A percentile compares a stretch with the other conserved stretches of the same genome.
Evolutionary conservation across 2,888 invertebrate genomes (phyloP).

Genomic region (Leptinotarsa juncta): DNA sequence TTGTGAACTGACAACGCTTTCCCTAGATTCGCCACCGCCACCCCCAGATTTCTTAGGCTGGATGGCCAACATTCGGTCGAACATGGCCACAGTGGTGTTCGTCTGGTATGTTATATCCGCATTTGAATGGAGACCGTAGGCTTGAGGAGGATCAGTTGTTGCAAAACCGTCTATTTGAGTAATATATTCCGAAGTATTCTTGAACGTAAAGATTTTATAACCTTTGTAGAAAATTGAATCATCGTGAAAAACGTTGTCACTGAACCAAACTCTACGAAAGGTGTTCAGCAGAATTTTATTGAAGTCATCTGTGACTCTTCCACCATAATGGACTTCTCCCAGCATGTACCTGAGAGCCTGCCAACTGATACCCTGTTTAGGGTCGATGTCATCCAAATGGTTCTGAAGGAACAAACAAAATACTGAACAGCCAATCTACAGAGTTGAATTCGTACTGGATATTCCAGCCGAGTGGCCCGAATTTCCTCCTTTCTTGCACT

Average conservation of each 20-base stretch:
- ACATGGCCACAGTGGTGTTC: slow-evolving; percentile 77
- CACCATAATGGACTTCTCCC: too few species aligned
- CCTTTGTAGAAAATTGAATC: slow-evolving; percentile 82
- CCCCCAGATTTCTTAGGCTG: slow-evolving; percentile 73
- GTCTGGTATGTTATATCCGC: slow-evolving; percentile 92
- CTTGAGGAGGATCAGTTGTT: slow-evolving; percentile 84
- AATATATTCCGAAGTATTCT: slow-evolving; percentile 79
- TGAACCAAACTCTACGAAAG: slow-evolving; percentile 81
- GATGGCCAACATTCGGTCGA: slow-evolving; percentile 85
- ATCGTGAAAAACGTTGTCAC: slow-evolving; percentile 78
- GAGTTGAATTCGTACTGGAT: slow-evolving; percentile 93
- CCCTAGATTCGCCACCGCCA: slow-evolving; percentile 78
- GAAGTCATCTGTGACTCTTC: too few species aligned
- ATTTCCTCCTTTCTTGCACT: slow-evolving; percentile 87
- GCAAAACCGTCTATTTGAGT: slow-evolving; percentile 80
- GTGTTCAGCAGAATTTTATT: slow-evolving; percentile 63
- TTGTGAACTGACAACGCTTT: slow-evolving; percentile 78
- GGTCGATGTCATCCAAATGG: slow-evolving; percentile 75
- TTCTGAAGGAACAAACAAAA: slow-evolving; percentile 89
- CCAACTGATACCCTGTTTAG: too few species aligned
- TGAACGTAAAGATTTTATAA: slow-evolving; percentile 78
- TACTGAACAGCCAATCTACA: slow-evolving; percentile 88
- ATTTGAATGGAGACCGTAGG: slow-evolving; percentile 88
- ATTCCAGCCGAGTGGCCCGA: slow-evolving; percentile 92
- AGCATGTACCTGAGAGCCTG: too few species aligned